Base-by-base conservation (phyloP, 1,140 invertebrate species). In the Achatina immaculata region DNA sequence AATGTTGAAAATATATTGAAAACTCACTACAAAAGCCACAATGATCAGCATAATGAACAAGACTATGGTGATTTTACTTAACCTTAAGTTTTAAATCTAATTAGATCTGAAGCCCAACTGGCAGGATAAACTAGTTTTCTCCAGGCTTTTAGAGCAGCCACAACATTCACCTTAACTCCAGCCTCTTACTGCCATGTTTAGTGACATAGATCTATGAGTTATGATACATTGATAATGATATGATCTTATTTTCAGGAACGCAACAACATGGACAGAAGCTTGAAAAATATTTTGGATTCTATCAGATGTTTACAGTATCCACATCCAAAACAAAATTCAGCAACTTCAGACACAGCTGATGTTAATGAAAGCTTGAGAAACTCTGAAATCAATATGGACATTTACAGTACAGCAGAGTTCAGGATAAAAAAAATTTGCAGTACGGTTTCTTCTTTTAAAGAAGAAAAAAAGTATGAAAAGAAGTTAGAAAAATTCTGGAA, bases 281-380 rank as follows among this genome's bases (percentile, higher is more conserved):
- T 89, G 42, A 85, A 87, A 62, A 77, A 83, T 51, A 88, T 89
- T 42, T 79, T 89, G 19, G 51, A 77, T 21, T 83, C 86, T 0
- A 83, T 89, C 0, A 89, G 86, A 6, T 89, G 87, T 71, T 43
- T 89, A 2, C 81, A 87, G 78, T 88, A 83, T 82, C 86, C 86
- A 31, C 34, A 40, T 19, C 48, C 16, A 11, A 75, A 83, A 3
- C 73, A 69, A 31, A 78, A 55, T 16, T 71, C 66, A 58, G 51
- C 14, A 6, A 62, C 28, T 6, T 4, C n/a, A 28, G 16, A 14
- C 28, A 55, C 14, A 4, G 7, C 2, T 9, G 28, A 62, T 6
- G 6, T 62, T 6, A 11, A n/a, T 31, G 58, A 62, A 62, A 62
- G 16, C 21, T 31, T 62, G 28, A n/a, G 31, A 34, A 62, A 28